phyloP scores from a whole-genome alignment of 1,140 invertebrate genomes.

The Penaeus vannamei region DNA sequence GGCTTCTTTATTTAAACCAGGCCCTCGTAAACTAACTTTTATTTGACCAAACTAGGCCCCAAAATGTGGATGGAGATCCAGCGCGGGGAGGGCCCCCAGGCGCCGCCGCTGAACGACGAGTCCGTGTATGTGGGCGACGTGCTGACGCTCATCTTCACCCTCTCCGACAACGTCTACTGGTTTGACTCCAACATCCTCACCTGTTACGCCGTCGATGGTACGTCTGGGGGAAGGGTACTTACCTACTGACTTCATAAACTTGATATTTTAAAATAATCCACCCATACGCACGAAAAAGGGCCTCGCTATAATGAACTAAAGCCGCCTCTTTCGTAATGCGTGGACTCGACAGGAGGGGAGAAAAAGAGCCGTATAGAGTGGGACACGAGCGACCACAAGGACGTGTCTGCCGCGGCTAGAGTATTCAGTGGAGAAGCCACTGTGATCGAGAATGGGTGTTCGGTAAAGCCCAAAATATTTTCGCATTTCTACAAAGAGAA shows the following conservation, averaged over 20 bases:
- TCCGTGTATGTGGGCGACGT: constrained; percentile 68
- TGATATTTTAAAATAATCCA: too few relatives aligned
- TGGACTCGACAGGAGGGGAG: constrained; percentile 52
- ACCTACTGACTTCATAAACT: too few relatives aligned
- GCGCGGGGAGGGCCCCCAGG: constrained; percentile 67
- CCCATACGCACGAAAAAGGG: too few relatives aligned
- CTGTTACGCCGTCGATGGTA: constrained; percentile 69
- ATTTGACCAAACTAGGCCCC: constrained; percentile 58
- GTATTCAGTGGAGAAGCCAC: constrained; percentile 57
- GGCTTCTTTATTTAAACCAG: too few relatives aligned
- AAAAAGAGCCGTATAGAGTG: constrained; percentile 55
- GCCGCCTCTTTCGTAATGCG: not conserved
- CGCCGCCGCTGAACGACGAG: constrained; percentile 63
- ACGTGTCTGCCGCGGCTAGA: not conserved
- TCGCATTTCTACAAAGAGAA: constrained; percentile 67
- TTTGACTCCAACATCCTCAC: constrained; percentile 68
- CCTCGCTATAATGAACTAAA: too few relatives aligned
- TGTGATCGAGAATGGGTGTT: constrained; percentile 67
- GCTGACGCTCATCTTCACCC: constrained; percentile 68
- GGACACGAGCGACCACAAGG: constrained; percentile 11
- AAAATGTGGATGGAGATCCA: constrained; percentile 69
- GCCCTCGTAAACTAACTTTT: not conserved
- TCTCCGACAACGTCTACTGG: constrained; percentile 68
- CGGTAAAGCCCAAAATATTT: constrained; percentile 68
- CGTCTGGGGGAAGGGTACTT: constrained; percentile 25